Percentiles rank a stretch among this genome's conserved stretches.
These are phyloP conservation scores for Myiopsitta monachus DNA, from an alignment of 2,113 vertebrate species.

Conservation along the genomic window DNA sequence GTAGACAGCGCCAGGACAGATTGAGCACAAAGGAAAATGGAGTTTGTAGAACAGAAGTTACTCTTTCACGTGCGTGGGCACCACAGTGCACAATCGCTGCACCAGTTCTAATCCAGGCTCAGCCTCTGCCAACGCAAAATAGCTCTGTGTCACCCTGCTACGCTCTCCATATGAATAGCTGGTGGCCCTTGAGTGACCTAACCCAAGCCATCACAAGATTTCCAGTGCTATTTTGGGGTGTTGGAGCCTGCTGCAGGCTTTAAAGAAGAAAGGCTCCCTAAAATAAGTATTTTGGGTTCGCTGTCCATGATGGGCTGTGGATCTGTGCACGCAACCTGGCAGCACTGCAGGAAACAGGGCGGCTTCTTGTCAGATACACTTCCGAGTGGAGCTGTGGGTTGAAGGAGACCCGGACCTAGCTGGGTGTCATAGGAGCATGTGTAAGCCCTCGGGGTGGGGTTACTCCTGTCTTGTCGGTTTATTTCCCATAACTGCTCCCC, in stretches of 20 bases:
- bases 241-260: background rate
- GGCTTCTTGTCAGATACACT: rapidly evolving
- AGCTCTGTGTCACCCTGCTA: background rate
- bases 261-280: background rate
- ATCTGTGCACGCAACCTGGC: background rate
- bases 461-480: background rate
- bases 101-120: background rate
- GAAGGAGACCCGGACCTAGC: background rate
- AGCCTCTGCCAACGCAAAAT: background rate
- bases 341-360: rapidly evolving
- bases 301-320: rapidly evolving
- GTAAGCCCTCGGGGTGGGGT: rapidly evolving
- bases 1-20: background rate
- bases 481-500: too few relatives aligned
- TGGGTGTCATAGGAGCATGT: background rate
- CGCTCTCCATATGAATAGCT: background rate
- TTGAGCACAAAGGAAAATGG: background rate
- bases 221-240: background rate
- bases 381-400: background rate
- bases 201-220: background rate
- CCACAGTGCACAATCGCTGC: rapidly evolving
- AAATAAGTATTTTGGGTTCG: rapidly evolving
- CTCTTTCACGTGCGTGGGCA: background rate
- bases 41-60: background rate
- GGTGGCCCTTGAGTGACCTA: background rate